Evolutionary conservation across 1,140 invertebrate species (phyloP), one percentile per base, ranked within the genome.

Genomic region (Tetragnatha versicolor): DNA sequence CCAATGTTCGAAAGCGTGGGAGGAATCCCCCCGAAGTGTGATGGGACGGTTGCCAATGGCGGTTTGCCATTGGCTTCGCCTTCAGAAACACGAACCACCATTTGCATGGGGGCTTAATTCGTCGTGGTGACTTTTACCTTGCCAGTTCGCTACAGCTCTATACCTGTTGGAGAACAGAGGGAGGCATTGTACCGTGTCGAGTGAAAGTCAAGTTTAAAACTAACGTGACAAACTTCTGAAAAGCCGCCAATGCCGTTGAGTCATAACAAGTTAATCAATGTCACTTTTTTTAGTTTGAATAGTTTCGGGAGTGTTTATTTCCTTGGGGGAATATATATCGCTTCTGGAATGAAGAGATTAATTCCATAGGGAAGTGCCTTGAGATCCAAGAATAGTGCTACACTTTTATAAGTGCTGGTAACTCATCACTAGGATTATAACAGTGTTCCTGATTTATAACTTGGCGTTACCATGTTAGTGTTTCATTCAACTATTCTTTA

Each of bases 1-100:
- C n/a, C n/a, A n/a, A n/a, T 14, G 17, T 29, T 47, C 45, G 45
- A 20, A 47, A 25, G 69, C 60, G 72, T 75, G 72, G 72, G 72
- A 3, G 72, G 47, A 75, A 73, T 27, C 39, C 31, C n/a, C n/a
- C n/a, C n/a, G n/a, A n/a, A n/a, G 14, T n/a, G 65, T 47, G 55
- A n/a, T 39, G 69, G 72, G 72, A 75, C 6, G 6, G 0, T 14
- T 75, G 72, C 72, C 72, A 75, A 75, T 75, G 72, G 72, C 72
- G 14, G n/a, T 1, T 20, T 51, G 72, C 72, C 72, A 73, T 61
- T 63, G 51, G 55, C 35, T 58, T 60, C 72, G 72, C 20, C 51
- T 33, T 49, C 33, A 20, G 72, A 75, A 63, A 75, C 37, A 25
- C 42, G 58, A 75, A 58, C 61, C 6, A 27, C 5, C 17, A 55